phyloP scores from a whole-genome alignment of 2,113 vertebrate species.

The Verasper variegatus region DNA sequence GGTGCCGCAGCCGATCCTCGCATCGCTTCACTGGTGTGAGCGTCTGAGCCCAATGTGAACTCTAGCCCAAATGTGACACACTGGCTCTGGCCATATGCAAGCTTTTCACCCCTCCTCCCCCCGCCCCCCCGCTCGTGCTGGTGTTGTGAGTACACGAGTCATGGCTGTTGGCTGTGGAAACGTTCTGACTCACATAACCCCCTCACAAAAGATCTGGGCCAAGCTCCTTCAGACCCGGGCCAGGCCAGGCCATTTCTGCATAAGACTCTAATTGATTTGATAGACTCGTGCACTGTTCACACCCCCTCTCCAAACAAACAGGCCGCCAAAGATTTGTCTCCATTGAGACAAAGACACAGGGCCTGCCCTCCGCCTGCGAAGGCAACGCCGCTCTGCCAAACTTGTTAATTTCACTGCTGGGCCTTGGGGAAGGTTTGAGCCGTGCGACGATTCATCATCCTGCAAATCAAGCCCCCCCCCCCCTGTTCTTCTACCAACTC shows the following conservation, averaged over 20 bases:
- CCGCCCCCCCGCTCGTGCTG: slow-evolving; percentile 28
- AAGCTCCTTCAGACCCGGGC: slow-evolving; percentile 56
- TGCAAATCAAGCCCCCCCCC: slow-evolving; percentile 9
- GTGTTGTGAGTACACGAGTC: slow-evolving; percentile 65
- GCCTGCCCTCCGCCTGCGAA: slow-evolving; percentile 6
- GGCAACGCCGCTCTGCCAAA: slow-evolving; percentile 47
- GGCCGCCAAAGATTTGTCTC: slow-evolving; percentile 52
- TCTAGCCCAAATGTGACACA: slow-evolving; percentile 68
- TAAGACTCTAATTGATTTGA: slow-evolving; percentile 74
- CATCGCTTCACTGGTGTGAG: slow-evolving; percentile 60
- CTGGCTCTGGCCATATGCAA: slow-evolving; percentile 74
- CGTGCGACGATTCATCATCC: slow-evolving; percentile 28
- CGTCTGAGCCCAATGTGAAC: slow-evolving; percentile 67
- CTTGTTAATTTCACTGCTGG: slow-evolving; percentile 52
- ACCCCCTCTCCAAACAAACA: slow-evolving; percentile 71
- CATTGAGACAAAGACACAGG: slow-evolving; percentile 28
- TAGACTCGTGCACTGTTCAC: slow-evolving; percentile 66
- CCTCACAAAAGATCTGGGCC: slow-evolving; percentile 60
- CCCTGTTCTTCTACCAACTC: neutral
- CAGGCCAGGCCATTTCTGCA: slow-evolving; percentile 54
- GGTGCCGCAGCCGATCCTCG: slow-evolving; percentile 34
- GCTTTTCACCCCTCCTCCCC: slow-evolving; percentile 63
- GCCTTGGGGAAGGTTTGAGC: slow-evolving; percentile 54
- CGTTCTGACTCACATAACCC: slow-evolving; percentile 68
- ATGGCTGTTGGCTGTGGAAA: slow-evolving; percentile 65